A percentile compares a stretch with the other conserved stretches of the same genome.
phyloP scores from a whole-genome alignment of 2,797 vertebrate species.

The Melopsittacus undulatus region DNA sequence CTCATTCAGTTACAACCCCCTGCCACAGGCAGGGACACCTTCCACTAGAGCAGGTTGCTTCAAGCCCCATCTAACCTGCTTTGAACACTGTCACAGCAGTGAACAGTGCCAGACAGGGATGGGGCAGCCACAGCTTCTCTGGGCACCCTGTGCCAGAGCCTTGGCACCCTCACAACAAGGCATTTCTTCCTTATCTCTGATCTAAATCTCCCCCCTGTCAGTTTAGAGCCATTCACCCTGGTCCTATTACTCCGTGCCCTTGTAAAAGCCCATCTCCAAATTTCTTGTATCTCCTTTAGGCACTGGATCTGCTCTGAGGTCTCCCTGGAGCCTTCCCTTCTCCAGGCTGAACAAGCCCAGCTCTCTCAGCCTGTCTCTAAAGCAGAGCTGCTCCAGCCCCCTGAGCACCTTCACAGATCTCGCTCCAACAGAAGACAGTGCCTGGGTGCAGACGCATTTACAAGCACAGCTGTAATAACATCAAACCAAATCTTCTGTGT shows the following conservation, averaged over 20 bases:
- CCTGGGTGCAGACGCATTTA: background rate
- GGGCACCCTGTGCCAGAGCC: background rate
- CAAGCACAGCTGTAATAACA: background rate
- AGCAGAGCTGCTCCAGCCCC: background rate
- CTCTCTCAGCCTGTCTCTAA: background rate
- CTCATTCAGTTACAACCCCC: background rate
- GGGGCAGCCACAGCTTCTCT: background rate
- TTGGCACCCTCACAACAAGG: background rate
- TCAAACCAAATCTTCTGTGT: background rate
- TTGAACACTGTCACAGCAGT: background rate
- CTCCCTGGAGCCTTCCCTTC: background rate
- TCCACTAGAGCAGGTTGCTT: fast-evolving
- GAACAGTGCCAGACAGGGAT: background rate
- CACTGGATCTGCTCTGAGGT: background rate
- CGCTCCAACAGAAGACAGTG: background rate
- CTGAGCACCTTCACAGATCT: background rate
- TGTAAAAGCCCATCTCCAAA: background rate
- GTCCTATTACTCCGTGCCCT: background rate
- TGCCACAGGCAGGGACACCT: too few relatives aligned
- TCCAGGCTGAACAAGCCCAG: background rate
- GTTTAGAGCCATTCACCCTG: background rate
- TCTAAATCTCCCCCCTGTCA: background rate
- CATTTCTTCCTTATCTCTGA: too few relatives aligned
- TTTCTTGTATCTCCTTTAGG: background rate
- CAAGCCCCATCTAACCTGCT: background rate